Base-by-base conservation (phyloP, 2,888 invertebrate genomes). In the Dynastes hyllus region DNA sequence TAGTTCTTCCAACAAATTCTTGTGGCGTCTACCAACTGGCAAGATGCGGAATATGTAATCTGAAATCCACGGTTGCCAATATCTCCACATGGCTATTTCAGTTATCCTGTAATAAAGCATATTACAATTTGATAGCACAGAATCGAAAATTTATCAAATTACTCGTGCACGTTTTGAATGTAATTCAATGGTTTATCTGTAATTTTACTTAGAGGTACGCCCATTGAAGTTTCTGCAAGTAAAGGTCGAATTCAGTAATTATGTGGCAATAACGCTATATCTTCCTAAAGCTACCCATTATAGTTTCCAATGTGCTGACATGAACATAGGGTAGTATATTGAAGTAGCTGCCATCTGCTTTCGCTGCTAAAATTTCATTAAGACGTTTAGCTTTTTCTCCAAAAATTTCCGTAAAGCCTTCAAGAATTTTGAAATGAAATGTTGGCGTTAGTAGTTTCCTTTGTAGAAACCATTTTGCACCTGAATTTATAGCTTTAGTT, bases 361-460 rank as follows among this genome's bases (percentile, higher is more conserved):
- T 81, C 6, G 81, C 53, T 70, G 80, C 75, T 32, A 83, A 79
- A 50, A 81, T 76, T 37, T 84, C 76, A 3, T 80, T 81, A 11
- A 87, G 81, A 55, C 81, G 76, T 77, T 83, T 81, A n/a, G 83
- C 81, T 79, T 87, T 86, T 79, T 85, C 84, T 4, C 81, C 81
- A 75, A 87, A 86, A 45, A 84, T 82, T 76, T 85, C 85, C 13
- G 81, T 80, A 79, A 86, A 86, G 61, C 80, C 79, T 79, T 87
- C 87, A 53, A 87, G 78, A 50, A 86, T 84, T 80, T 84, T 83
- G 80, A 87, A 87, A 80, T 87, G 87, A 76, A 87, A 87, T 22
- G 86, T 83, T 27, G 86, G 86, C 11, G 85, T 86, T 81, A 86
- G 80, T 66, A 86, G 63, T 77, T 84, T 85, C 13, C 85, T 80